Conservation (phyloP, 2,797 vertebrate genomes). For the Peromyscus aztecus region DNA sequence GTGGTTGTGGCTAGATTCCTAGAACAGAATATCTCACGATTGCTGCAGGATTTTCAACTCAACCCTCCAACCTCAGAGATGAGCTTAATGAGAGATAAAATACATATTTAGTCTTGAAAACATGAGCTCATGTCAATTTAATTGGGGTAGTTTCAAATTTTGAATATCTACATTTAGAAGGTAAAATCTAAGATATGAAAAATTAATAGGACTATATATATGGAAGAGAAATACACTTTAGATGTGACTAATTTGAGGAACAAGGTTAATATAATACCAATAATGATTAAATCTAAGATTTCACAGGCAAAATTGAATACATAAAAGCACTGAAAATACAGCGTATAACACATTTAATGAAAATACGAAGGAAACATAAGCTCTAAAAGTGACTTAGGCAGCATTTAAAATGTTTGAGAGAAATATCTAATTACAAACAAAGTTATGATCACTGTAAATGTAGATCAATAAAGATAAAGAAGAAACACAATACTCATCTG, state of each 20-base stretch:
- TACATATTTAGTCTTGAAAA: neutral
- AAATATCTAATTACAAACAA: neutral
- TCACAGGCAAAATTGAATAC: neutral
- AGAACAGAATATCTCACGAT: neutral
- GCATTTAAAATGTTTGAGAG: neutral
- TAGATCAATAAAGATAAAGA: neutral
- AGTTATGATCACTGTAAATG: neutral
- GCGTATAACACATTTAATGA: neutral
- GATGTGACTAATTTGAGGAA: neutral
- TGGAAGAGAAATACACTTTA: neutral
- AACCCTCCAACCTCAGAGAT: neutral
- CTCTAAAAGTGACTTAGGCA: neutral
- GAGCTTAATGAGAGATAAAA: neutral
- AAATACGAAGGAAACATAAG: neutral
- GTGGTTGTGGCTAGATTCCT: neutral
- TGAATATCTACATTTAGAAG: neutral
- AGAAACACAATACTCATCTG: neutral
- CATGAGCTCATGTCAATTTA: neutral
- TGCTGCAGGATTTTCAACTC: neutral
- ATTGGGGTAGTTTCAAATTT: neutral
- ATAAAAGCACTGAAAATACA: neutral
- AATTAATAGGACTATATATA: neutral
- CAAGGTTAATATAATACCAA: neutral
- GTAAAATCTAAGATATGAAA: neutral
- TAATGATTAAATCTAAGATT: neutral